Evolutionary conservation across 2,797 vertebrate species (phyloP), one percentile per base, ranked within the genome.

Genomic region (Ctenopoma kingsleyae): DNA sequence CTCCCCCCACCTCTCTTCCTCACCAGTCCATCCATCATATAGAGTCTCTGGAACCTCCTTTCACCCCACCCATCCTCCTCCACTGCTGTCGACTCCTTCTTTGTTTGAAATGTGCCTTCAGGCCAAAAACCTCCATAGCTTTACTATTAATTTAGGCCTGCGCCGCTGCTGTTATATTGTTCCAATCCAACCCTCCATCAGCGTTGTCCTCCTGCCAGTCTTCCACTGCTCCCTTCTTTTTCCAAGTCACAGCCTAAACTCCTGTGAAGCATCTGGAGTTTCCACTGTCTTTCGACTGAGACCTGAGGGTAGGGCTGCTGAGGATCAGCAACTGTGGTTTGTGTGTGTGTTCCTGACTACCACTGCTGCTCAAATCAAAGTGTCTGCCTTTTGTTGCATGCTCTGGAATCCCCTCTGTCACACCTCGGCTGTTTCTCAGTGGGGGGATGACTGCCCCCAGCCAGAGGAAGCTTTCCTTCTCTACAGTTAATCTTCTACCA

Each of bases 11-110:
- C 47, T 53, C 69, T 70, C 75, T 70, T 83, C 74, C 76, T 83
- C 85, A 78, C 73, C 74, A 85, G 81, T 87, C 84, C 89, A 93
- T 94, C 90, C 89, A 94, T 94, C 93, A 93, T 82, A 83, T 73
- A 55, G 67, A 76, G 78, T 67, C 64, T 79, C 38, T 76, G 72
- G 77, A 77, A 71, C 74, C 83, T 86, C 85, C 80, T 81, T 74
- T 82, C 71, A 66, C 77, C 71, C 81, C 79, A 61, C 63, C 73
- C 71, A 4, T 41, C 52, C 62, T 63, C 69, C 71, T 55, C 67
- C 72, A 50, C 5, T 67, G 70, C 68, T 85, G 77, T 80, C 46
- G 1, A 52, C 73, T 77, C 47, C 67, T 47, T 74, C 57, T 19
- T 30, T 46, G 54, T 35, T 71, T 65, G 41, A 78, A 73, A 60